Evolutionary conservation across 1,140 invertebrate genomes (phyloP), one percentile per base, ranked within the genome.

Genomic region (Zaprionus davidi): DNA sequence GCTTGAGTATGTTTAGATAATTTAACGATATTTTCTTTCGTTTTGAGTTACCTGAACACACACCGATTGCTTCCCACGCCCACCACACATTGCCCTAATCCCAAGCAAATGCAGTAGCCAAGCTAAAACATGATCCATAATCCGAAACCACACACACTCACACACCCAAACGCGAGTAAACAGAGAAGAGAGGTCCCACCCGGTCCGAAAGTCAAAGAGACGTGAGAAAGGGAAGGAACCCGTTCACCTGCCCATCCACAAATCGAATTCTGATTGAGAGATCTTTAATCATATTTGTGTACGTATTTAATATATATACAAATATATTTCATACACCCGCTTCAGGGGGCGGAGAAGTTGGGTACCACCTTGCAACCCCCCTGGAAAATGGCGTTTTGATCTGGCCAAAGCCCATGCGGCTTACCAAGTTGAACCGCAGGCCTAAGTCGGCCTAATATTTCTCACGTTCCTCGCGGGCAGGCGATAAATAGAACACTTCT

Each of bases 381-480:
- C 49, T 46, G 71, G 69, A 83, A 77, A 81, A 68, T 78, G 73
- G 77, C 69, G 77, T 79, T 84, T 79, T 90, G 84, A 88, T 90
- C 84, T 75, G 66, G 38, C 44, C 58, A 75, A 78, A 75, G 71
- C 71, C 71, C 75, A 41, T 28, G 49, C 55, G 82, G 84, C 81
- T 87, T 87, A 88, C 20, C 53, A 55, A 65, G 60, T 83, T 87
- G 78, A 87, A 88, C 84, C 83, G 88, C 69, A 76, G 85, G 85
- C 81, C 84, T 88, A 81, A 88, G 78, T 78, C 78, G 74, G 81
- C 51, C 85, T 66, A 90, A 83, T 79, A 90, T 85, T 90, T 90
- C 86, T 85, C 84, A 90, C 85, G 84, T 88, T 88, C 71, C 81
- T 24, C 57, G 36, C 46, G 60, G 51, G 59, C 74, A 49, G 71